Evolutionary conservation across 2,888 invertebrate species (phyloP).

Genomic region (Tanaodytes sp.): DNA sequence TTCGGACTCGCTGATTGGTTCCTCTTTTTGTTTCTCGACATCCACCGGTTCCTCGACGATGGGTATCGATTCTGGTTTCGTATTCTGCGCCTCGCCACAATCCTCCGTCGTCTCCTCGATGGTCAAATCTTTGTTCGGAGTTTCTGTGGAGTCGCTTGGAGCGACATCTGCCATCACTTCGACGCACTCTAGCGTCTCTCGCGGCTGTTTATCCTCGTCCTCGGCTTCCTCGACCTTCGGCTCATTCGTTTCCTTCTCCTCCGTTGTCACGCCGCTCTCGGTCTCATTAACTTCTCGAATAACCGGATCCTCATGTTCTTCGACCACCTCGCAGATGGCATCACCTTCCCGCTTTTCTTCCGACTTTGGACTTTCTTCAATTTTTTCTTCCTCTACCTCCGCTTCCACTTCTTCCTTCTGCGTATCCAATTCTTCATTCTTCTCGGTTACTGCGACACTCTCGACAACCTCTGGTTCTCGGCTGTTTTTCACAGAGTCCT

Average conservation of each 20-base stretch:
- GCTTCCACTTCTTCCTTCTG: conserved; percentile 3
- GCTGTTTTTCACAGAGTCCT: too few species aligned
- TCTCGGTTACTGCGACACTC: too few species aligned
- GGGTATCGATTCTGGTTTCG: conserved; percentile 65
- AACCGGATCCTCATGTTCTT: too few species aligned
- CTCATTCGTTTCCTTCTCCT: conserved; percentile 6
- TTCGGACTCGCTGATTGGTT: not conserved
- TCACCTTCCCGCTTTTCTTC: too few species aligned
- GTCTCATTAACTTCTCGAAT: too few species aligned
- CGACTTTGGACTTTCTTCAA: too few species aligned
- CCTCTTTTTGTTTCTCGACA: conserved; percentile 22
- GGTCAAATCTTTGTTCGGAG: conserved; percentile 36
- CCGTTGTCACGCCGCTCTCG: not conserved
- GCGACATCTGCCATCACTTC: conserved; percentile 23
- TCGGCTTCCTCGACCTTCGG: conserved; percentile 2
- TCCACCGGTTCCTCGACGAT: conserved; percentile 65
- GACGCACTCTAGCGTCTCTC: conserved; percentile 16
- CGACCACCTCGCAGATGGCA: too few species aligned
- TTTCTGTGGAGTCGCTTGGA: conserved; percentile 14
- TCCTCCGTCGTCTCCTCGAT: conserved; percentile 66
- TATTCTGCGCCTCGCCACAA: conserved; percentile 59
- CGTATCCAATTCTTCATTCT: too few species aligned
- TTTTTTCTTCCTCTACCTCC: conserved; percentile 5
- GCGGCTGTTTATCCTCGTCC: conserved; percentile 13
- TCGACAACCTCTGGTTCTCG: too few species aligned